phyloP scores from a whole-genome alignment of 2,888 invertebrate genomes.

The Lymantria monacha region DNA sequence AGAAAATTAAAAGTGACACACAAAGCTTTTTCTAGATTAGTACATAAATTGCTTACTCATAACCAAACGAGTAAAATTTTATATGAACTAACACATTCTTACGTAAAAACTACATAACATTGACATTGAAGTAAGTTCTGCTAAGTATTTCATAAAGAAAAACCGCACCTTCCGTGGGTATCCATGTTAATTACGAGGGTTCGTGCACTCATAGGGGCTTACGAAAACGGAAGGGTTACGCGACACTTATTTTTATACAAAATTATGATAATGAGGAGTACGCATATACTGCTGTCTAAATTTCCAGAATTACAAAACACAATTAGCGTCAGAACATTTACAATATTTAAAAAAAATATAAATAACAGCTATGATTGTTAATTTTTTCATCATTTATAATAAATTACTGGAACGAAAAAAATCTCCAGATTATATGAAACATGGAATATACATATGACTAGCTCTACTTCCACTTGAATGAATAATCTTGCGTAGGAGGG shows the following conservation, averaged over 20 bases:
- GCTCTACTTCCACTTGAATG: conserved; percentile 68
- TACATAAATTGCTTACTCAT: neutral
- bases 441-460: conserved; percentile 26
- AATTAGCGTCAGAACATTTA: too few relatives aligned
- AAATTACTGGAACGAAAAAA: too few relatives aligned
- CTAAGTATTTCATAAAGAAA: conserved; percentile 49
- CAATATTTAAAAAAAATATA: too few relatives aligned
- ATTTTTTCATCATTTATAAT: too few relatives aligned
- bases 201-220: conserved; percentile 58
- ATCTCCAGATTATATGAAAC: neutral
- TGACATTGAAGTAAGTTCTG: conserved; percentile 31
- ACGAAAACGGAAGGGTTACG: conserved; percentile 53
- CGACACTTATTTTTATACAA: conserved; percentile 21
- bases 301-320: too few relatives aligned
- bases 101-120: conserved; percentile 32
- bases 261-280: conserved; percentile 12
- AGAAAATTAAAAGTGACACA: too few relatives aligned
- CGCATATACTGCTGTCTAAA: too few relatives aligned
- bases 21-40: too few relatives aligned
- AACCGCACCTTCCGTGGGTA: conserved; percentile 56
- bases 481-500: conserved; percentile 69
- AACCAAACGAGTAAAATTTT: conserved; percentile 3
- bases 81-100: conserved; percentile 27
- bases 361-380: too few relatives aligned
- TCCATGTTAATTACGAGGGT: conserved; percentile 63